Evolutionary conservation across 2,113 vertebrate genomes (phyloP).

Genomic region (Oncorhynchus clarkii): DNA sequence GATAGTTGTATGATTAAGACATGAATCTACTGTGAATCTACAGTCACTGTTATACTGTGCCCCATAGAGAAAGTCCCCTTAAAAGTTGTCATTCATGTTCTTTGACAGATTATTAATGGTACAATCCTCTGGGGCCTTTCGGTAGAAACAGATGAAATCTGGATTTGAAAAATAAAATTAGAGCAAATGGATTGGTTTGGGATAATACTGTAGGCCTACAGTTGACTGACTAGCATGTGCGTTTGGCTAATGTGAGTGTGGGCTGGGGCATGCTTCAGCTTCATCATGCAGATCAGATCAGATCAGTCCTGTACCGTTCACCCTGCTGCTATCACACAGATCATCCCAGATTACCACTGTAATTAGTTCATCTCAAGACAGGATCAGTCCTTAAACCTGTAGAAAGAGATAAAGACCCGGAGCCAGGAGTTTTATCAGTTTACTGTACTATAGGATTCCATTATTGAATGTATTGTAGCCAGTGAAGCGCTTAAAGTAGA

Average conservation of each 20-base stretch:
- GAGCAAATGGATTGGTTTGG: neutral
- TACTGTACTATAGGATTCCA: neutral
- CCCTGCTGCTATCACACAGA: neutral
- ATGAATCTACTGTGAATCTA: too few species aligned
- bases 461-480: neutral
- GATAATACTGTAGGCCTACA: neutral
- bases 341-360: constrained; percentile 14
- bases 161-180: constrained; percentile 7
- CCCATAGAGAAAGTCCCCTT: neutral
- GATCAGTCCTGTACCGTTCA: neutral
- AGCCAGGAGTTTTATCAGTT: too few species aligned
- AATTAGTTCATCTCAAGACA: constrained; percentile 13
- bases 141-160: constrained; percentile 1
- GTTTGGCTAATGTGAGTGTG: neutral
- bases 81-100: neutral
- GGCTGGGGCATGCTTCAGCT: neutral
- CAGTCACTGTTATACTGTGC: neutral
- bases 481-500: neutral
- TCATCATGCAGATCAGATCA: neutral
- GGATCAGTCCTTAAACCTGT: constrained; percentile 3
- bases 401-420: neutral
- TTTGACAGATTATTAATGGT: neutral
- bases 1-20: too few species aligned
- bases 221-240: neutral
- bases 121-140: constrained; percentile 4